phyloP scores from a whole-genome alignment of 2,797 vertebrate species.

The Spinus olivaceus region DNA sequence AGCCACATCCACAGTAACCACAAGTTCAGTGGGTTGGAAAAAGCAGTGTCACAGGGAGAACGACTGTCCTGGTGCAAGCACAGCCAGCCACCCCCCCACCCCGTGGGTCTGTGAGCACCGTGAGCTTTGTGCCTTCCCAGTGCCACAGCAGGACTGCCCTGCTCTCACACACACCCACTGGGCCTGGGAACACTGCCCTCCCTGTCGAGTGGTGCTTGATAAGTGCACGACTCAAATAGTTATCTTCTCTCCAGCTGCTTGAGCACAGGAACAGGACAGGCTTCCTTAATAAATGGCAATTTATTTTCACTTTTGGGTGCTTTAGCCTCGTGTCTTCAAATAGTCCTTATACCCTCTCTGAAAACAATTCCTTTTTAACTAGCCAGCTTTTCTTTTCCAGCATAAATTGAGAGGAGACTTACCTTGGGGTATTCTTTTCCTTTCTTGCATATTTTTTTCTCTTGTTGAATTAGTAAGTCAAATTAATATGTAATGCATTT shows the following conservation, averaged over 20 bases:
- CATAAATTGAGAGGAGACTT: background rate
- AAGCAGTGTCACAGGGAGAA: background rate
- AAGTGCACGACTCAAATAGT: background rate
- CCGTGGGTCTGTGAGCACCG: fast-evolving
- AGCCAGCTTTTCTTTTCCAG: background rate
- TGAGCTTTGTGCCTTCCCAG: background rate
- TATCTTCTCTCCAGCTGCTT: background rate
- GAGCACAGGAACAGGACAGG: background rate
- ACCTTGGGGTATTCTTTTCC: background rate
- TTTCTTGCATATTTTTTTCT: background rate
- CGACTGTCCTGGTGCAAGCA: fast-evolving
- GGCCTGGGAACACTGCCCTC: background rate
- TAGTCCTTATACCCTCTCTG: background rate
- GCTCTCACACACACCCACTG: fast-evolving
- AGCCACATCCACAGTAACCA: background rate
- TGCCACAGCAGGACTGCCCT: background rate
- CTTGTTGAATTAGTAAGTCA: background rate
- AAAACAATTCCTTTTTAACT: background rate
- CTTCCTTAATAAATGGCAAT: background rate
- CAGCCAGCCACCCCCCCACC: background rate
- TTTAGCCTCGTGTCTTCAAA: background rate
- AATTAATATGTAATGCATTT: background rate
- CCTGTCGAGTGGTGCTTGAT: fast-evolving
- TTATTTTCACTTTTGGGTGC: background rate
- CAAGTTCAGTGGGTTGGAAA: background rate